Evolutionary conservation across 2,888 invertebrate species (phyloP).

Genomic region (Zonitis immaculata): DNA sequence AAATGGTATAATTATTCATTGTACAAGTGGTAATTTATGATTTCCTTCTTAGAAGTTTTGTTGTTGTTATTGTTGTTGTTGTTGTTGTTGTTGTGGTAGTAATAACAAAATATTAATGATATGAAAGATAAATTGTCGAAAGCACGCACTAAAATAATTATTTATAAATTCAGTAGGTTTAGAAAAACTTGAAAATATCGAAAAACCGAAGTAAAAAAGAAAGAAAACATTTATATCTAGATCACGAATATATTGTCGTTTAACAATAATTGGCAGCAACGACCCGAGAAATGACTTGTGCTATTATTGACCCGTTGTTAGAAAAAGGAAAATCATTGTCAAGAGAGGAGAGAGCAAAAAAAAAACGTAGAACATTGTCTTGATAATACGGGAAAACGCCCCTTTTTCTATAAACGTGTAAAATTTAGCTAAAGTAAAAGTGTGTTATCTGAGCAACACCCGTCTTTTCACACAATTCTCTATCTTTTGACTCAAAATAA

Average conservation of each 20-base stretch:
- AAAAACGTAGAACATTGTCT: constrained; percentile 7
- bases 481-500: constrained; percentile 26
- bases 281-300: constrained; percentile 32
- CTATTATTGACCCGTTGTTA: constrained; percentile 29
- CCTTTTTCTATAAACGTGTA: constrained; percentile 2
- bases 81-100: constrained; percentile 3
- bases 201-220: constrained; percentile 4
- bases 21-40: constrained; percentile 18
- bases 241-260: constrained; percentile 3
- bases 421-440: not conserved
- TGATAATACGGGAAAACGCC: constrained; percentile 18
- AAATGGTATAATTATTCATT: constrained; percentile 15
- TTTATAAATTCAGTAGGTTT: constrained; percentile 11
- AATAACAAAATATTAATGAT: constrained; percentile 22
- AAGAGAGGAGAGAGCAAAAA: no score
- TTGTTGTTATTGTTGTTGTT: constrained; percentile 3
- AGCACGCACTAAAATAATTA: constrained; percentile 21
- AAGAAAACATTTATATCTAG: not conserved
- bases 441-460: constrained; percentile 30
- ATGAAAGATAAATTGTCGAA: constrained; percentile 17
- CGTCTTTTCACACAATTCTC: constrained; percentile 31
- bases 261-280: constrained; percentile 22
- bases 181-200: not conserved
- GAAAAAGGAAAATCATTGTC: constrained; percentile 4
- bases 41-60: constrained; percentile 16